phyloP scores from a whole-genome alignment of 1,140 invertebrate genomes.

The Meloidogyne floridensis region DNA sequence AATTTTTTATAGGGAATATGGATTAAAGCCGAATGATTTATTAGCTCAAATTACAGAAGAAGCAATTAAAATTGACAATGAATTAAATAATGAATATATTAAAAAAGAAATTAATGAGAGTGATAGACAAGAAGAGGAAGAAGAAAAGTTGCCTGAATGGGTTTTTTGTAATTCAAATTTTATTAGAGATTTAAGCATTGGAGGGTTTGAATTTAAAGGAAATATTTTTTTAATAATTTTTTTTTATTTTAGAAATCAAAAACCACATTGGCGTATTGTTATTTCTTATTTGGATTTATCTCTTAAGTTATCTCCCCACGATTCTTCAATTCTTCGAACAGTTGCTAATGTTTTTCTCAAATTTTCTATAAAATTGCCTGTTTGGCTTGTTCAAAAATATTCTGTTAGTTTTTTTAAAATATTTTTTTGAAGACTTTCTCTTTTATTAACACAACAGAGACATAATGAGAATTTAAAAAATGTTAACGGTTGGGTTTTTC shows the following conservation, averaged over 20 bases:
- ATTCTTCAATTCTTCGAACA: conserved; percentile 44
- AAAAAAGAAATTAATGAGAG: neutral
- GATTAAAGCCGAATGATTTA: conserved; percentile 37
- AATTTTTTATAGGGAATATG: conserved; percentile 33
- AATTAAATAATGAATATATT: neutral
- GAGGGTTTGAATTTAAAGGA: conserved; percentile 7
- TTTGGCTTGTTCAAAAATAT: conserved; percentile 42
- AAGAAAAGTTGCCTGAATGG: conserved; percentile 40
- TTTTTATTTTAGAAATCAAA: conserved; percentile 35
- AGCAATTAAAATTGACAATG: conserved; percentile 29
- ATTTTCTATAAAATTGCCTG: conserved; percentile 34
- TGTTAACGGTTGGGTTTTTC: no score
- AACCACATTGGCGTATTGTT: conserved; percentile 42
- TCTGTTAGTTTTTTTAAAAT: conserved; percentile 24
- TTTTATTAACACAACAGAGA: no score
- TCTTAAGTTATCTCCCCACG: conserved; percentile 31
- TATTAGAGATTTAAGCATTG: conserved; percentile 23
- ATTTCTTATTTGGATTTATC: conserved; percentile 49
- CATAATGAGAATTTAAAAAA: no score
- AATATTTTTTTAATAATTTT: conserved; percentile 14
- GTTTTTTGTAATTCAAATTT: conserved; percentile 30
- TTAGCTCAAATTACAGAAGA: conserved; percentile 35
- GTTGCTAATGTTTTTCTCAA: conserved; percentile 41
- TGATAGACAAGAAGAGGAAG: conserved; percentile 20
- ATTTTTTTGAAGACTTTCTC: no score